Base-by-base conservation (phyloP, 2,888 invertebrate genomes). In the Vanessa cardui region DNA sequence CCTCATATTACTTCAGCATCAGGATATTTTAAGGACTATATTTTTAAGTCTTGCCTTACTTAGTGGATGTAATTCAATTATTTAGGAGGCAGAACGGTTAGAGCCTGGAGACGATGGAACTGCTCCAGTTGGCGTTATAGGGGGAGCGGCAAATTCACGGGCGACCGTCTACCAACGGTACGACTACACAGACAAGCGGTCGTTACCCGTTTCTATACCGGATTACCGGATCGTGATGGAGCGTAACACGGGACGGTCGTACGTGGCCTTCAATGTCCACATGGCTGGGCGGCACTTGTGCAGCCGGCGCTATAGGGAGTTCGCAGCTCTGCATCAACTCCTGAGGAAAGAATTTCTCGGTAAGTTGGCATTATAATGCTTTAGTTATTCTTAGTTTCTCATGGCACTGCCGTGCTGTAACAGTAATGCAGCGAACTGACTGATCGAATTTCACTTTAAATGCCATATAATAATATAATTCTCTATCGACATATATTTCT, bases 211-310 rank as follows among this genome's bases (percentile, higher is more conserved):
- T 71, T 96, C 96, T 83, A 96, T 99, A 80, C 99, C 99, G 47
- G 99, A 99, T 93, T 99, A 99, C 89, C 97, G 98, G 80, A 96
- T 97, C 72, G 94, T 98, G 72, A 89, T 90, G 90, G 97, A 98
- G 84, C 93, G 97, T 76, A 95, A 95, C 82, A 97, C 96, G 76
- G 97, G 97, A 62, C 97, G 99, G 79, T 96, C 97, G 76, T 99
- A 96, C 92, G 98, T 99, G 77, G 98, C 96, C 12, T 99, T 98
- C 92, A 99, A 99, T 85, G 99, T 99, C 73, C 99, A 99, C 89
- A 99, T 99, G 99, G 99, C 99, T 7, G 99, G 99, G 0, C 93
- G 99, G 46, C 99, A 99, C 85, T 93, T 99, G 64, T 99, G 99
- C 90, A 99, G 99, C 61, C 94, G 99, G 62, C 94, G 99, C 49